phyloP scores from a whole-genome alignment of 1,140 invertebrate species.

The Procambarus clarkii region DNA sequence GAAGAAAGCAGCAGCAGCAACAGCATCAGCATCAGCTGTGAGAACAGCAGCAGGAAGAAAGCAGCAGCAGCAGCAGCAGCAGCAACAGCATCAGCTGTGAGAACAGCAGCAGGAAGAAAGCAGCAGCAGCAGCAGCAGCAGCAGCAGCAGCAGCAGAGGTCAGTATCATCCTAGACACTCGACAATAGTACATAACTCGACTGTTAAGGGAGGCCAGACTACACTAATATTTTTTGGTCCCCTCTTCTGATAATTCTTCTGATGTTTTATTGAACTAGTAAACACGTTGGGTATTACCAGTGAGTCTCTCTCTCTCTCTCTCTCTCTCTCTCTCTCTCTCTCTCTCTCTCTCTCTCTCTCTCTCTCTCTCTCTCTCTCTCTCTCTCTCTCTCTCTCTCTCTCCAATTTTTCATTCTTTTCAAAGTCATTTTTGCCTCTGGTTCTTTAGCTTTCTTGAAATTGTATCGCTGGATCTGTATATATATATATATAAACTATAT shows the following conservation, averaged over 20 bases:
- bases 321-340: constrained; percentile 37
- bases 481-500: too few relatives aligned
- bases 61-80: neutral
- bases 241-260: neutral
- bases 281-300: neutral
- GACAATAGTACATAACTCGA: neutral
- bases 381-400: constrained; percentile 32
- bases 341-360: constrained; percentile 39
- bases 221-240: neutral
- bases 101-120: neutral
- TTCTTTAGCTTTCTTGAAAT: neutral
- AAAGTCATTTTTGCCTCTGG: neutral
- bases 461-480: too few relatives aligned
- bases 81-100: neutral
- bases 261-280: neutral
- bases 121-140: neutral
- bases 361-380: constrained; percentile 37
- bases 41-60: neutral
- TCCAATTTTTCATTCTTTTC: too few relatives aligned
- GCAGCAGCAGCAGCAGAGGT: neutral
- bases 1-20: too few relatives aligned
- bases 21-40: neutral
- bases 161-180: neutral
- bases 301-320: constrained; percentile 23
- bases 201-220: neutral